Evolutionary conservation across 2,113 vertebrate genomes (phyloP).

Genomic region (Atherinomorus stipes): DNA sequence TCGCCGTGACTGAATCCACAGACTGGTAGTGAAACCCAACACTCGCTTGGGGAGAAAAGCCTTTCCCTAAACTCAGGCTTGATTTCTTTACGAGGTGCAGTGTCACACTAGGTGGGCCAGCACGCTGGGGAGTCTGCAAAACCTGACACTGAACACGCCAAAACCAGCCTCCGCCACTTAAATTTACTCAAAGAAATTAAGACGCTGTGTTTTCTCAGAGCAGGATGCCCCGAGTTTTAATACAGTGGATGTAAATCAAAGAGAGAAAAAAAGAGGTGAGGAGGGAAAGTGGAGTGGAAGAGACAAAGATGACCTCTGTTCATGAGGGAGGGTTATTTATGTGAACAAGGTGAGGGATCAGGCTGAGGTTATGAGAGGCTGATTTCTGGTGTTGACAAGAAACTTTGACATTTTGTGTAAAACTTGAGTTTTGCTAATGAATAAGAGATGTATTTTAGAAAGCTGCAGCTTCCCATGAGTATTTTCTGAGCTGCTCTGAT

Average conservation of each 20-base stretch:
- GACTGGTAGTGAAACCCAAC: constrained; percentile 76
- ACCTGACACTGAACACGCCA: constrained; percentile 73
- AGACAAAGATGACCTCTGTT: constrained; percentile 62
- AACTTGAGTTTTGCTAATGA: constrained; percentile 55
- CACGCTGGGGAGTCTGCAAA: constrained; percentile 75
- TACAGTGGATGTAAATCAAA: constrained; percentile 70
- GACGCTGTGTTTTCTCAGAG: constrained; percentile 60
- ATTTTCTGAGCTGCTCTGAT: constrained; percentile 5
- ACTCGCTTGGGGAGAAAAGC: constrained; percentile 63
- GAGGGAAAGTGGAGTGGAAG: constrained; percentile 39
- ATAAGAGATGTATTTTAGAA: constrained; percentile 33
- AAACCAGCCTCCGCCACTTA: constrained; percentile 64
- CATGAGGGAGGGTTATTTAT: constrained; percentile 72
- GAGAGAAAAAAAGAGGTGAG: constrained; percentile 40
- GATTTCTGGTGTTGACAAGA: constrained; percentile 74
- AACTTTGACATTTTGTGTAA: constrained; percentile 60
- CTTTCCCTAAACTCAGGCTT: constrained; percentile 58
- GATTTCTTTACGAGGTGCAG: constrained; percentile 79
- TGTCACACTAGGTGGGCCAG: constrained; percentile 78
- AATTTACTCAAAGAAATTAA: constrained; percentile 73
- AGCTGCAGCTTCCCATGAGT: constrained; percentile 16
- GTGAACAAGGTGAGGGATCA: constrained; percentile 71
- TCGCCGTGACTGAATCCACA: constrained; percentile 63
- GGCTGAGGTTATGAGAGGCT: constrained; percentile 64
- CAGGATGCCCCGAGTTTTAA: constrained; percentile 54